Base-by-base conservation (phyloP, 2,888 invertebrate species). In the Melinopterus prodromus region DNA sequence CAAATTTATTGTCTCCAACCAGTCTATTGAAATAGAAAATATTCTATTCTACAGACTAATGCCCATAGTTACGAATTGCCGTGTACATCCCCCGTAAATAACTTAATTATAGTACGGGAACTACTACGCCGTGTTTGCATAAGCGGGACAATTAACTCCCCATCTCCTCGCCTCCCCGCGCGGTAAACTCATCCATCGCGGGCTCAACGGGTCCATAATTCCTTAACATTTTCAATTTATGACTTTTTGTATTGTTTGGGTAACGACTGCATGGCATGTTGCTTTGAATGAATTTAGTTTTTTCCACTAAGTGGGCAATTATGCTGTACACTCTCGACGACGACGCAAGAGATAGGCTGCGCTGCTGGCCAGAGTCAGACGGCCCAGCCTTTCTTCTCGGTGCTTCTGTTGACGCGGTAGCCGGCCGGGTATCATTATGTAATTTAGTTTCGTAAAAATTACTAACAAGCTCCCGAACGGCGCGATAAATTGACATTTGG, bases 171-270 rank as follows among this genome's bases (percentile, higher is more conserved):
- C 5, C 7, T 53, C 7, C 53, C 1, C 12, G 5, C 53, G 5
- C 2, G 5, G 12, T 3, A 53, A 53, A 12, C 53, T 9, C 53
- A 53, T 53, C 53, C 53, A 53, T 53, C 12, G 53, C 53, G 5
- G 5, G 53, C 53, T 12, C 53, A 53, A 12, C 53, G 5, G 53
- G 53, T 53, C 53, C 53, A 53, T 53, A 12, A 53, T 53, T 53
- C 53, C 12, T 53, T 9, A 53, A 53, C 53, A 53, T 53, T 53
- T 53, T 53, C 53, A 53, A 53, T 53, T 53, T 53, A 12, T 53
- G 53, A 53, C 53, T 53, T 53, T 53, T 53, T 53, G 53, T 53
- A 53, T 53, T 53, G 53, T 53, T 53, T 53, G 53, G 53, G 53
- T 53, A 53, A 53, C 53, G 53, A 53, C 53, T 53, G 53, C 53